A percentile compares a stretch with the other conserved stretches of the same genome.
phyloP scores from a whole-genome alignment of 37 sponge, comb jelly and placozoan genomes.

The Haliclona indistincta region DNA sequence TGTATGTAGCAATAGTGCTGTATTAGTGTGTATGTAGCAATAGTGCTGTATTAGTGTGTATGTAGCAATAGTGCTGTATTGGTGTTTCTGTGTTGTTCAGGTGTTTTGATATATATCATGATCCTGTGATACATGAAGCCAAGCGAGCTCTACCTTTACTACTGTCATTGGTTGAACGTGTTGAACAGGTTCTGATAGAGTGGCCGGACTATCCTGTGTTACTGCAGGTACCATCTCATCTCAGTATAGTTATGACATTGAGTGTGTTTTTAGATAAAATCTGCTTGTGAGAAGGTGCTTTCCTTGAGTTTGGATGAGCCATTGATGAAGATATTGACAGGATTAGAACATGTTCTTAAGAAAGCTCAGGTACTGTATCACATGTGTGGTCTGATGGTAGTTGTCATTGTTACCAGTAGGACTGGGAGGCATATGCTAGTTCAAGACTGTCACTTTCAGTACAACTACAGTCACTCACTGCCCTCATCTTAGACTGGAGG shows the following conservation, averaged over 20 bases:
- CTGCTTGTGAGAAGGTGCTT: conserved; percentile 47
- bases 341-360: conserved; percentile 75
- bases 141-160: conserved; percentile 29
- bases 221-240: conserved; percentile 46
- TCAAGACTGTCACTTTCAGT: conserved; percentile 48
- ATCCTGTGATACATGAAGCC: conserved; percentile 34
- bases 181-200: conserved; percentile 43
- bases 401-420: conserved; percentile 37
- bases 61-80: not conserved
- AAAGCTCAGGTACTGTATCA: conserved; percentile 73
- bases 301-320: conserved; percentile 55
- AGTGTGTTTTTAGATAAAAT: conserved; percentile 31
- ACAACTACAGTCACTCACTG: conserved; percentile 53
- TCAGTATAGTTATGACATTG: not conserved
- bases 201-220: conserved; percentile 94
- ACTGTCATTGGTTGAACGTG: not conserved
- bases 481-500: conserved; percentile 82
- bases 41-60: not conserved
- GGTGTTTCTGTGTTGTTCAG: not conserved
- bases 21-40: not conserved
- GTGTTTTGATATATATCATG: conserved; percentile 69
- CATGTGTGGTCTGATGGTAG: not conserved
- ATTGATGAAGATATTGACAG: conserved; percentile 85
- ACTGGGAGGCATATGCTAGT: conserved; percentile 89
- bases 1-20: not conserved